Evolutionary conservation across 2,888 invertebrate species (phyloP), one percentile per base, ranked within the genome.

Genomic region (Mantis religiosa): DNA sequence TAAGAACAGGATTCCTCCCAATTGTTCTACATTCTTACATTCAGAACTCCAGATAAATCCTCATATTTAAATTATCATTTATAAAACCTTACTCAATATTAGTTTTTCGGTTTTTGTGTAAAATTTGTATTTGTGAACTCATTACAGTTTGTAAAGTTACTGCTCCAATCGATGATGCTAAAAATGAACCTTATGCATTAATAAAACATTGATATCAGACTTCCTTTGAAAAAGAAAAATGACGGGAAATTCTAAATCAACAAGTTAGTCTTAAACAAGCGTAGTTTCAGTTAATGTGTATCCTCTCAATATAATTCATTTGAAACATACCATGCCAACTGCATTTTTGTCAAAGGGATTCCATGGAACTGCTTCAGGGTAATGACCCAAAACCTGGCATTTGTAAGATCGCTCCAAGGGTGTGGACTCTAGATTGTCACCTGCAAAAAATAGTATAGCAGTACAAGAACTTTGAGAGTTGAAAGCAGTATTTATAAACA

Each of bases 381-480:
- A 99, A 93, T 99, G 98, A 88, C 97, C 97, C 91, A 99, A 94
- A 89, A 99, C 97, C 94, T 98, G 98, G 91, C 97, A 97, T 93
- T 98, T 98, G 94, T 98, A 99, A 0, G 98, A 96, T 90, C 99
- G 95, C 93, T 99, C 98, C 92, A 99, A 94, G 83, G 99, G 99
- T 91, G 98, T 97, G 91, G 96, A 97, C 93, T 97, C 97, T 91
- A 97, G 94, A 93, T 96, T 96, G 92, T 98, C 98, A 92, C 97
- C 98, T 98, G 93, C 90, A 94, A 94, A 15, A 82, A 83, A 83
- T 4, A n/a, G 3, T 30, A 30, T n/a, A 28, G 28, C n/a, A 83
- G 3, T 8, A 28, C n/a, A 12, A 4, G 14, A 71, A 83, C 20
- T 71, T 15, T 71, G 6, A 25, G 2, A 71, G 54, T 20, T 25